Evolutionary conservation across 2,888 invertebrate species (phyloP), one percentile per base, ranked within the genome.

Genomic region (Tetrapedia diversipes): DNA sequence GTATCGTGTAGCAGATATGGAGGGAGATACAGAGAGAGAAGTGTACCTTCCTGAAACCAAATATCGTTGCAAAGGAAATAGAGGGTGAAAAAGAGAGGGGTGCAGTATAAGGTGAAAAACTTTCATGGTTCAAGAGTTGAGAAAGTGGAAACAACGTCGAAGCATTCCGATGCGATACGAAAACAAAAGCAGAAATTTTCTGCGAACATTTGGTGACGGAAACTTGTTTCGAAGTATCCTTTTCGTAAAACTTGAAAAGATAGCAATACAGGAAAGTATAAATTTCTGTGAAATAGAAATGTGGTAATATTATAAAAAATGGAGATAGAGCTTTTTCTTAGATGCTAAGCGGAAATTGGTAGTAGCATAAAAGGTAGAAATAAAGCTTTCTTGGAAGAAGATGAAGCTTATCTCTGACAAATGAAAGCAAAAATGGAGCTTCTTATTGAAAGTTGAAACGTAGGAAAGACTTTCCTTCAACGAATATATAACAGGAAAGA

Each of bases 1-100:
- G 49, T 32, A 27, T 68, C 22, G 10, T 53, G 51, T 61, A 6
- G 39, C 65, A 34, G 22, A 32, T 19, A 39, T 22, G 10, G 32
- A n/a, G 16, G 24, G n/a, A 41, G 27, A 45, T 29, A 11, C 10
- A 27, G n/a, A 8, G 14, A 34, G 24, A 22, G 11, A 45, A 19
- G 37, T 10, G 24, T 19, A 19, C 11, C 27, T 16, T 19, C 19
- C 34, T 34, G 24, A 47, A 32, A 39, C 7, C 22, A 27, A 49
- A 29, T 39, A 61, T 37, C 16, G 37, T 67, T 11, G 6, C 7
- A 4, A 1, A 16, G 8, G 7, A 41, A n/a, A n/a, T n/a, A n/a
- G n/a, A n/a, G n/a, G n/a, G n/a, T n/a, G 4, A 8, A 2, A 16
- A 2, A 4, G 4, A 10, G 8, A 27, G 16, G 10, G 10, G 4